Evolutionary conservation across 1,140 invertebrate species (phyloP).

Genomic region (Pogonus chalceus): DNA sequence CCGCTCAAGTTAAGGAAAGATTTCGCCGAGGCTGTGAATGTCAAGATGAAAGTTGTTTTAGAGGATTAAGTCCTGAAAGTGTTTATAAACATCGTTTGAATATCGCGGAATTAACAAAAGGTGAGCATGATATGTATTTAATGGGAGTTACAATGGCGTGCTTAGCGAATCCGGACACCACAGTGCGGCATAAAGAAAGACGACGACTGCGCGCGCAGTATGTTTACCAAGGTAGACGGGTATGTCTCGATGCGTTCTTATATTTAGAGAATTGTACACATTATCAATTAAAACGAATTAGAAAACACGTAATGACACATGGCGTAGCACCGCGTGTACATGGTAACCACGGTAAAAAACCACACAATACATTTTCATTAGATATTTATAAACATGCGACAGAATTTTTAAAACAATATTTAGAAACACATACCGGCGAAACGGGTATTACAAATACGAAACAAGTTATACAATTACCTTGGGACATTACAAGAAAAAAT

Average conservation of each 20-base stretch:
- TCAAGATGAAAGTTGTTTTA: constrained; percentile 62
- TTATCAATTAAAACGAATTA: constrained; percentile 66
- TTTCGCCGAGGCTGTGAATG: constrained; percentile 65
- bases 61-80: constrained; percentile 56
- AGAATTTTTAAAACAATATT: constrained; percentile 61
- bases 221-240: constrained; percentile 62
- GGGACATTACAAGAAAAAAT: constrained; percentile 60
- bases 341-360: constrained; percentile 68
- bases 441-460: constrained; percentile 38
- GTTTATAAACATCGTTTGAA: constrained; percentile 66
- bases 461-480: constrained; percentile 49
- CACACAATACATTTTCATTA: constrained; percentile 70
- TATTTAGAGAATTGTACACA: constrained; percentile 73
- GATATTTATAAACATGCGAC: constrained; percentile 68
- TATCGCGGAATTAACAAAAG: constrained; percentile 66
- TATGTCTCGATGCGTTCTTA: constrained; percentile 67
- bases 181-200: constrained; percentile 58
- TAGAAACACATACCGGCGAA: constrained; percentile 47
- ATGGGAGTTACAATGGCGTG: constrained; percentile 75
- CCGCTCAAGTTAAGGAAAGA: constrained; percentile 52
- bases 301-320: constrained; percentile 67
- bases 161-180: constrained; percentile 61
- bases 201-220: constrained; percentile 61
- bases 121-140: constrained; percentile 63
- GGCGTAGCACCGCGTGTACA: constrained; percentile 66